Conservation (phyloP, 2,888 invertebrate genomes). For the Hetaerina titia region DNA sequence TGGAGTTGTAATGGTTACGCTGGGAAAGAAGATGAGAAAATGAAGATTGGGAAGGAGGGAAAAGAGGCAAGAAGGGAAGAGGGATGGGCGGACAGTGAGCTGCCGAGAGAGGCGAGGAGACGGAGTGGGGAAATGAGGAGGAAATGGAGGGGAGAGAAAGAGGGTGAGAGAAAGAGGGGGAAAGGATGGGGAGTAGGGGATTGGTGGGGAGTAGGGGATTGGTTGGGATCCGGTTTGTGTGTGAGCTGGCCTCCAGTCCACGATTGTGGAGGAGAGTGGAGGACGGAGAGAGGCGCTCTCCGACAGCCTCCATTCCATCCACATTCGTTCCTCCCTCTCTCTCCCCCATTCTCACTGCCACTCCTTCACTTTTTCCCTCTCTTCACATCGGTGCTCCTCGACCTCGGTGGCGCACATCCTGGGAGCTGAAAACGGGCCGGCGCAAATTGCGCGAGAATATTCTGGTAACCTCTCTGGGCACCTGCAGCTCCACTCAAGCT, state of each 20-base stretch:
- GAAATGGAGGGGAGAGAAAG: not conserved
- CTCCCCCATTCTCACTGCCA: not conserved
- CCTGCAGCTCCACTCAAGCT: no score
- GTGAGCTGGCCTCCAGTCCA: not conserved
- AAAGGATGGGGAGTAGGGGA: not conserved
- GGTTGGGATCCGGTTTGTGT: conserved; percentile 44
- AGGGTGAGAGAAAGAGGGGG: not conserved
- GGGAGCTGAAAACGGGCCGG: not conserved
- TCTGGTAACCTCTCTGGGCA: no score
- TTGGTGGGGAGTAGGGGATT: not conserved
- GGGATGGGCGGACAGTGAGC: not conserved
- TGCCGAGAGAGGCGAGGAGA: not conserved
- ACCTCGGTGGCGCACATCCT: not conserved
- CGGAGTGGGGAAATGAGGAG: not conserved
- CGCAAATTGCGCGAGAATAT: not conserved
- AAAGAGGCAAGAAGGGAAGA: not conserved
- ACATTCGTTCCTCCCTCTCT: not conserved
- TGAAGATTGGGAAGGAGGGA: not conserved
- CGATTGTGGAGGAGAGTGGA: not conserved
- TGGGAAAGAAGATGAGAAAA: not conserved
- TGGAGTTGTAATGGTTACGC: not conserved
- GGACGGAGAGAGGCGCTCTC: not conserved
- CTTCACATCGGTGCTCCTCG: not conserved
- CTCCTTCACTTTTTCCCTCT: not conserved
- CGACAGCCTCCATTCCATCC: not conserved